These are phyloP conservation scores for Miichthys miiuy DNA, from an alignment of 2,797 vertebrate genomes.

Conservation along the genomic window DNA sequence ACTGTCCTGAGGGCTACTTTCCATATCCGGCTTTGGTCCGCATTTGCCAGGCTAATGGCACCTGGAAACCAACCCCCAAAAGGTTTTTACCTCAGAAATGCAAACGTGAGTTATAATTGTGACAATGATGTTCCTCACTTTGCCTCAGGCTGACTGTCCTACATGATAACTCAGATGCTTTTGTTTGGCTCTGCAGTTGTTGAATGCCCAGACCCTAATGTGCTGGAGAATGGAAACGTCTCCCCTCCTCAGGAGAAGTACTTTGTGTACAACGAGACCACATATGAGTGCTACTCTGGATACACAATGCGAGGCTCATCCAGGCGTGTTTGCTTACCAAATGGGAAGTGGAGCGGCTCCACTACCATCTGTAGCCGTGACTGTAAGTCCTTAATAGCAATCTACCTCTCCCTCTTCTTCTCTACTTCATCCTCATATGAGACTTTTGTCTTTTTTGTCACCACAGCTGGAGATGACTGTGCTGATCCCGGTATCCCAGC, in stretches of 20 bases:
- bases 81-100: constrained; percentile 37
- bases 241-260: constrained; percentile 65
- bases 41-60: constrained; percentile 65
- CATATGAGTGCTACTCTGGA: constrained; percentile 74
- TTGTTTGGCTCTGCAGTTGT: constrained; percentile 62
- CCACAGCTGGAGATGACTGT: constrained; percentile 61
- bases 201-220: constrained; percentile 79
- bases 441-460: neutral
- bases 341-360: constrained; percentile 81
- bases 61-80: constrained; percentile 65
- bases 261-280: constrained; percentile 71
- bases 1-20: constrained; percentile 78
- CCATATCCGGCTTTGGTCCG: constrained; percentile 70
- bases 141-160: neutral
- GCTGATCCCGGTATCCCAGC: constrained; percentile 79
- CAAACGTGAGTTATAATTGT: constrained; percentile 68
- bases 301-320: constrained; percentile 70
- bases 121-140: neutral
- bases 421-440: neutral
- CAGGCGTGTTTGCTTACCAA: constrained; percentile 70
- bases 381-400: constrained; percentile 60
- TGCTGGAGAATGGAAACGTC: constrained; percentile 62
- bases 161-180: neutral
- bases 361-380: constrained; percentile 80
- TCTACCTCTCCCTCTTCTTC: neutral